phyloP scores from a whole-genome alignment of 2,113 vertebrate species.

The Aldabrachelys gigantea region DNA sequence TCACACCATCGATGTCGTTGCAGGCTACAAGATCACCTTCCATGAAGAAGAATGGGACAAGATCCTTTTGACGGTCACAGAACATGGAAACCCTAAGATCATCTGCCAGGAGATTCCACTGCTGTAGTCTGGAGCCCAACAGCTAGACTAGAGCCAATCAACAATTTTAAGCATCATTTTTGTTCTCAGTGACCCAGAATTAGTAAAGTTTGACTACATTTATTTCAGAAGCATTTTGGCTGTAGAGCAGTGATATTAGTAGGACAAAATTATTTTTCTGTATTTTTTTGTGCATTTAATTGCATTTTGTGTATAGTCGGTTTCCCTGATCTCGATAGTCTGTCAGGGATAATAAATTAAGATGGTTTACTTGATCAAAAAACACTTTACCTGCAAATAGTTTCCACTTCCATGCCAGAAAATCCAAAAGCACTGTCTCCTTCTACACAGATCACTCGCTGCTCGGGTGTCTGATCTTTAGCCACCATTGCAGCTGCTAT shows the following conservation, averaged over 20 bases:
- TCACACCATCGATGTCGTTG: too few relatives aligned
- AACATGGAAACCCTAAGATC: too few relatives aligned
- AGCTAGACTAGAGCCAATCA: too few relatives aligned
- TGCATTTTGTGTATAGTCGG: not conserved
- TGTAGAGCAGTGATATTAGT: not conserved
- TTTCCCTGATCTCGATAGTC: rapidly evolving
- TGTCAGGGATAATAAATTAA: not conserved
- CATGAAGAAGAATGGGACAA: too few relatives aligned
- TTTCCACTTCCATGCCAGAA: constrained; percentile 98
- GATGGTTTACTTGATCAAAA: not conserved
- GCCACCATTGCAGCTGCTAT: constrained; percentile 90
- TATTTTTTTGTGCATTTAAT: not conserved
- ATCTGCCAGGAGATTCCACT: too few relatives aligned
- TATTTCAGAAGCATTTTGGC: too few relatives aligned
- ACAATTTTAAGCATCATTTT: too few relatives aligned
- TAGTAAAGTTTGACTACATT: too few relatives aligned
- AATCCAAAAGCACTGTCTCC: constrained; percentile 98
- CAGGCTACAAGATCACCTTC: too few relatives aligned
- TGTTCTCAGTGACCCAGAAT: too few relatives aligned
- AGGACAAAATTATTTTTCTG: not conserved
- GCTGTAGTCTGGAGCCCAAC: too few relatives aligned
- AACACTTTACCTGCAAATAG: constrained; percentile 90
- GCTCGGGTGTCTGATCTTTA: constrained; percentile 72
- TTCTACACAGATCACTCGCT: constrained; percentile 89
- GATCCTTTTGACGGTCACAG: too few relatives aligned